Percentiles rank a stretch among this genome's conserved stretches.
phyloP scores from a whole-genome alignment of 2,888 invertebrate species.

The Auanema sp. region DNA sequence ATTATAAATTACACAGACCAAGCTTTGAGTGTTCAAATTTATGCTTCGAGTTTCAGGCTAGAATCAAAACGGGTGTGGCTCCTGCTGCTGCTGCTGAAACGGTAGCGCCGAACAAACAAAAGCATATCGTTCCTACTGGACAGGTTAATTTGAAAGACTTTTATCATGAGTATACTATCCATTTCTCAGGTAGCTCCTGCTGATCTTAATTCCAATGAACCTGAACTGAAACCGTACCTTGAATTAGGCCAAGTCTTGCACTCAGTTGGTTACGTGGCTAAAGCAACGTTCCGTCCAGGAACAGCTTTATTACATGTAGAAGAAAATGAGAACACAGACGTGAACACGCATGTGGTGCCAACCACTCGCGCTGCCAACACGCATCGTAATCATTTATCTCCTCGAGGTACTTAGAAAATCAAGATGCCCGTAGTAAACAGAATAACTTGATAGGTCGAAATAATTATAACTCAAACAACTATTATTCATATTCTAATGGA shows the following conservation, averaged over 20 bases:
- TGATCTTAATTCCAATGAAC: background rate
- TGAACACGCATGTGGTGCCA: background rate
- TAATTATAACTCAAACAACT: too few species aligned
- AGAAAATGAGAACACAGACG: constrained; percentile 3
- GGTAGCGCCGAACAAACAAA: too few species aligned
- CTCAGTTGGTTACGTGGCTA: constrained; percentile 48
- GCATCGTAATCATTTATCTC: background rate
- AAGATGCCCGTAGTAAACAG: background rate
- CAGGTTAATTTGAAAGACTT: too few species aligned
- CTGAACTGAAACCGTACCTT: background rate
- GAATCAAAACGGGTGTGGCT: constrained; percentile 58
- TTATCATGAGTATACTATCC: too few species aligned
- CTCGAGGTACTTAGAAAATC: background rate
- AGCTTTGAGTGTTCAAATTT: background rate
- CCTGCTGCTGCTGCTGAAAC: constrained; percentile 27
- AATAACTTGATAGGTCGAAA: too few species aligned
- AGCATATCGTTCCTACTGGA: too few species aligned
- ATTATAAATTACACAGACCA: background rate
- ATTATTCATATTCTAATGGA: too few species aligned
- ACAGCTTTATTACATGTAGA: constrained; percentile 12
- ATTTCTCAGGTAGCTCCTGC: too few species aligned
- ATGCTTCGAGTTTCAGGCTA: constrained; percentile 35
- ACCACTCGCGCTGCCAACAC: too few species aligned
- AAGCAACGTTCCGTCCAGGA: constrained; percentile 49
- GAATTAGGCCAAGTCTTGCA: constrained; percentile 43